These are phyloP conservation scores for Xylota sylvarum DNA, from an alignment of 2,888 invertebrate species.

Conservation along the genomic window DNA sequence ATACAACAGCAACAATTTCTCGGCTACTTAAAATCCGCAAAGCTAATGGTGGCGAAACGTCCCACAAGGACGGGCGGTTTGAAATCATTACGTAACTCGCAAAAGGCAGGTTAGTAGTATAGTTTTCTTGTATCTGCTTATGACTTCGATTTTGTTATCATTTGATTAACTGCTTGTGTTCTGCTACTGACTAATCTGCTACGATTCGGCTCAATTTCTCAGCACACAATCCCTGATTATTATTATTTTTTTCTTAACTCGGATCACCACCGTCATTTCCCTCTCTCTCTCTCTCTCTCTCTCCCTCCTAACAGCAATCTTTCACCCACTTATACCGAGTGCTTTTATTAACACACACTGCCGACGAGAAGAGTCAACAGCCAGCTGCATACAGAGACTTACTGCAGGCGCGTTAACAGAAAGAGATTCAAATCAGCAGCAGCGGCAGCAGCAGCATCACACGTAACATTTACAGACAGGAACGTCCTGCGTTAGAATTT, in stretches of 20 bases:
- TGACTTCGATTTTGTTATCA: slow-evolving; percentile 29
- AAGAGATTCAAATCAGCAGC: slow-evolving; percentile 78
- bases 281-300: neutral
- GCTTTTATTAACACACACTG: slow-evolving; percentile 35
- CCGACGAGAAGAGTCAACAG: slow-evolving; percentile 54
- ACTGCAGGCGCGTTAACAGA: slow-evolving; percentile 65
- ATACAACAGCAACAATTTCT: slow-evolving; percentile 63
- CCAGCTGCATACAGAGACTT: slow-evolving; percentile 57
- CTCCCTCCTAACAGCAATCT: slow-evolving; percentile 65
- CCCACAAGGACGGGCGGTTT: slow-evolving; percentile 42
- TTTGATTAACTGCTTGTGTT: slow-evolving; percentile 61
- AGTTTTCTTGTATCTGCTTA: slow-evolving; percentile 55
- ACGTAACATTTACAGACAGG: slow-evolving; percentile 74
- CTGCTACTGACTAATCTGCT: slow-evolving; percentile 76
- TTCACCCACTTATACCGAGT: slow-evolving; percentile 50
- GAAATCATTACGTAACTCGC: slow-evolving; percentile 65
- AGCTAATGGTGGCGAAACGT: slow-evolving; percentile 36
- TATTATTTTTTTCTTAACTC: slow-evolving; percentile 37
- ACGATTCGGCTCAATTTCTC: slow-evolving; percentile 54
- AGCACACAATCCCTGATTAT: slow-evolving; percentile 43
- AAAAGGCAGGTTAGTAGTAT: slow-evolving; percentile 55
- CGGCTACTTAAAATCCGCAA: slow-evolving; percentile 50
- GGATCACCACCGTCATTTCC: slow-evolving; percentile 50
- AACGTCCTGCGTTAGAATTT: slow-evolving; percentile 78
- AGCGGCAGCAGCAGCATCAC: slow-evolving; percentile 78